phyloP scores from a whole-genome alignment of 1,140 invertebrate genomes.

The Gryllus bimaculatus region DNA sequence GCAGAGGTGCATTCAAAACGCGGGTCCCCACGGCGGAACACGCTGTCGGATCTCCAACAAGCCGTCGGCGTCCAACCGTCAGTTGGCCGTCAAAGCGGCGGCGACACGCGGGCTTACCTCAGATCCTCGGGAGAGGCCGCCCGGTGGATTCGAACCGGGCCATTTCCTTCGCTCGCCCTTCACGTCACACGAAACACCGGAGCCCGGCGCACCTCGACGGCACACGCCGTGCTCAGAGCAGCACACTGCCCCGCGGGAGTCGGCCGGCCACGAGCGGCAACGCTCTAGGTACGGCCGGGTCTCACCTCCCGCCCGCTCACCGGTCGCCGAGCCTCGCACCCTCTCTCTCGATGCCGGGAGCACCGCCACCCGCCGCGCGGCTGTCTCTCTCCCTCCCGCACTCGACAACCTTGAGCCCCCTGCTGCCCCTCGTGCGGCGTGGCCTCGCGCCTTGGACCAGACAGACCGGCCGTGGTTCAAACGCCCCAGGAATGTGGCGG shows the following conservation, averaged over 20 bases:
- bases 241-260: too few species aligned
- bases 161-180: background rate
- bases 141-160: background rate
- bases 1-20: too few species aligned
- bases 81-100: too few species aligned
- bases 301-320: background rate
- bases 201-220: too few species aligned
- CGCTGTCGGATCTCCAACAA: background rate
- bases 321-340: background rate
- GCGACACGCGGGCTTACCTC: background rate
- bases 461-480: background rate
- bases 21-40: too few species aligned
- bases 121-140: background rate
- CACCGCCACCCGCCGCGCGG: background rate
- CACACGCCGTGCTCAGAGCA: too few species aligned
- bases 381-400: background rate
- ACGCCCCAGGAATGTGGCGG: background rate
- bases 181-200: background rate
- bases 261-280: too few species aligned
- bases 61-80: too few species aligned
- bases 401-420: background rate
- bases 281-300: too few species aligned
- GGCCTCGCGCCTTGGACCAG: background rate
- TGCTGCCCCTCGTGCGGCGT: background rate
- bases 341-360: background rate